phyloP scores from a whole-genome alignment of 2,797 vertebrate species.

The Serranus cabrilla region DNA sequence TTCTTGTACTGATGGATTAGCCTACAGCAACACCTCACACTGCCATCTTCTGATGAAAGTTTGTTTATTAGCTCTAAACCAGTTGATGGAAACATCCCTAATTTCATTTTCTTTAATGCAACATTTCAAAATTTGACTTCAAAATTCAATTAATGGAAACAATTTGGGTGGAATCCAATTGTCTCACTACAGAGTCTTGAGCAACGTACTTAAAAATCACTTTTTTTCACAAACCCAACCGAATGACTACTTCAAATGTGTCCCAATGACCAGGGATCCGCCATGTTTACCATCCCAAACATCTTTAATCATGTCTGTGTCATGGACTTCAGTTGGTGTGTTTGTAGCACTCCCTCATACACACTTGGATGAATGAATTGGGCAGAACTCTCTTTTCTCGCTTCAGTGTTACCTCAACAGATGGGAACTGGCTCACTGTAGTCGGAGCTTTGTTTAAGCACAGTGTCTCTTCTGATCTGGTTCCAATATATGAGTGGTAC shows the following conservation, averaged over 20 bases:
- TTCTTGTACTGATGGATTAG: no score
- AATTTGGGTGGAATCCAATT: no score
- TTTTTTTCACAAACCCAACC: neutral
- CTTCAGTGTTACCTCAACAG: conserved; percentile 2
- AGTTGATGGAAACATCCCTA: no score
- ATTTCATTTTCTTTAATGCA: no score
- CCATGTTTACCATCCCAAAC: neutral
- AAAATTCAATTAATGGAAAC: no score
- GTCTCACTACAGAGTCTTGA: neutral
- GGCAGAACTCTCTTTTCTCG: neutral
- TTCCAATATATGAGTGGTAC: neutral
- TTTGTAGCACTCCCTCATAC: neutral
- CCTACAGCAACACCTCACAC: no score
- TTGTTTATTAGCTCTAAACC: no score
- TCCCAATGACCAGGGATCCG: neutral
- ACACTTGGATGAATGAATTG: conserved; percentile 1
- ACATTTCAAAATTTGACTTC: no score
- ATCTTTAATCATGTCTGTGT: neutral
- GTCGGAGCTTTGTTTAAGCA: neutral
- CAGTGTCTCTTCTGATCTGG: neutral
- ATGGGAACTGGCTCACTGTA: neutral
- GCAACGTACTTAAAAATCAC: neutral
- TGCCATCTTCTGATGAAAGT: no score
- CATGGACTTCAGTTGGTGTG: neutral
- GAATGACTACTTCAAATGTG: neutral